Conservation (phyloP, 1,140 invertebrate genomes). For the Cyclargus thomasi region DNA sequence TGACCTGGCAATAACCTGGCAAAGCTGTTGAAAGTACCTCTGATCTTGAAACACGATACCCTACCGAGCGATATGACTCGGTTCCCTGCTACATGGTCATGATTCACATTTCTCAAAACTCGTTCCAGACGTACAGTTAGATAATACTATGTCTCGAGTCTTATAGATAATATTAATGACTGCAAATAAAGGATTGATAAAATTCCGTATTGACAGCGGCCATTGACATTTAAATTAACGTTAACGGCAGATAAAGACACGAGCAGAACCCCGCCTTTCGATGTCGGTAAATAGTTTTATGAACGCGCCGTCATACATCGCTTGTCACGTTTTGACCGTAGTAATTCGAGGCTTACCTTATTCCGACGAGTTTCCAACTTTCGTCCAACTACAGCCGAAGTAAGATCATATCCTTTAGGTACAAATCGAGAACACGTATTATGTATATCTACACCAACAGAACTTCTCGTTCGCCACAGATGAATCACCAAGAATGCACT, state of each 20-base stretch:
- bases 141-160: neutral
- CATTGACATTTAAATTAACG: neutral
- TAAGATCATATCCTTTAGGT: constrained; percentile 16
- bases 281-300: neutral
- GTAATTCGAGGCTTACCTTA: constrained; percentile 5
- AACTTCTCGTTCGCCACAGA: constrained; percentile 25
- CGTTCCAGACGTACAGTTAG: neutral
- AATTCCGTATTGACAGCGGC: neutral
- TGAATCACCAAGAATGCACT: constrained; percentile 27
- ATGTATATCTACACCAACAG: constrained; percentile 18
- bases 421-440: constrained; percentile 18
- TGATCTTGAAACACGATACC: neutral
- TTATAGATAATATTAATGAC: neutral
- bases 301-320: neutral
- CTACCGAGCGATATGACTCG: neutral
- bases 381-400: neutral
- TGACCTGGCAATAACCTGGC: no score
- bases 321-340: neutral
- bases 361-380: neutral
- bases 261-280: neutral
- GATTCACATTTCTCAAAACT: neutral
- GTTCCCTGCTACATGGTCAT: neutral
- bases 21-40: no score
- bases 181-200: neutral
- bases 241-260: neutral